Conservation (phyloP, 2,888 invertebrate genomes). For the Formica aserva region DNA sequence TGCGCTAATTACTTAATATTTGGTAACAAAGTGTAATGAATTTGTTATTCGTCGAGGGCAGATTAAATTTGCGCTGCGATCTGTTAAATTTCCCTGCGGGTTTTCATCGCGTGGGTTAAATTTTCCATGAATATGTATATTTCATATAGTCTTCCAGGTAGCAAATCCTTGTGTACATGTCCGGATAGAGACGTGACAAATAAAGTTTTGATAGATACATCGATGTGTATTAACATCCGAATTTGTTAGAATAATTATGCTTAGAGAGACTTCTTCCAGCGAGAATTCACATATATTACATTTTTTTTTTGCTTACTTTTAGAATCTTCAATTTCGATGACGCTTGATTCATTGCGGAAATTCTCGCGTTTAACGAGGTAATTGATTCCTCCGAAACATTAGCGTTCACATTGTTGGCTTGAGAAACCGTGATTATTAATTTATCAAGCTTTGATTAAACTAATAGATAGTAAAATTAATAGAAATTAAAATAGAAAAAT, state of each 20-base stretch:
- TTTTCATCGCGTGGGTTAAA: background rate
- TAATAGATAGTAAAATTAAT: background rate
- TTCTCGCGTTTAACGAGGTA: background rate
- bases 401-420: background rate
- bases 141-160: too few relatives aligned
- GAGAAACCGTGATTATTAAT: background rate
- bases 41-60: background rate
- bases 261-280: background rate
- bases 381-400: background rate
- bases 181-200: background rate
- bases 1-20: background rate
- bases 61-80: background rate
- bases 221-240: background rate
- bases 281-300: background rate
- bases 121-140: background rate
- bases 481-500: background rate
- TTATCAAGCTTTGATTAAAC: background rate
- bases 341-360: background rate
- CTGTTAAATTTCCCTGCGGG: background rate
- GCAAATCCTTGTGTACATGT: background rate
- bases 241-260: background rate
- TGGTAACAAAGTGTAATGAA: background rate
- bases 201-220: background rate
- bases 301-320: background rate
- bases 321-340: background rate